Conservation (phyloP, 1,140 invertebrate species). For the Planococcus citri region DNA sequence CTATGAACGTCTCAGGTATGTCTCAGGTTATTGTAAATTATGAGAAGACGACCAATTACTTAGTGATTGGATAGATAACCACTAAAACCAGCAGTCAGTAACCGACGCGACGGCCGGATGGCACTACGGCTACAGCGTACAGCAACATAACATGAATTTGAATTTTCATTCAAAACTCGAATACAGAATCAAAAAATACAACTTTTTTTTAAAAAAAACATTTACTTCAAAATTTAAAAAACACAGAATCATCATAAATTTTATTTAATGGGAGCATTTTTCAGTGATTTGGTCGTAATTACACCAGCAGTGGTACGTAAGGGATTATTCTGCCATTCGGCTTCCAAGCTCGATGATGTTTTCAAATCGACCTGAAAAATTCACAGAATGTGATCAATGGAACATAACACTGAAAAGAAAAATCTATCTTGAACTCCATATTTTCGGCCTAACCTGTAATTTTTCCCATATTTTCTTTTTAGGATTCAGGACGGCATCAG, state of each 20-base stretch:
- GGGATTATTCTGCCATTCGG: constrained; percentile 69
- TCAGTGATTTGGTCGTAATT: constrained; percentile 54
- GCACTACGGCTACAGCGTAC: too few relatives aligned
- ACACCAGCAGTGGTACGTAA: constrained; percentile 52
- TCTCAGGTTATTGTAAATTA: too few relatives aligned
- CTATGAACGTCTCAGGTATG: too few relatives aligned
- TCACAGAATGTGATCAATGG: constrained; percentile 21
- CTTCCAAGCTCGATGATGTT: constrained; percentile 58
- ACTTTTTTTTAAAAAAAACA: neutral
- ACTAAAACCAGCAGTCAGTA: too few relatives aligned
- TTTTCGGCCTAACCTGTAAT: constrained; percentile 43
- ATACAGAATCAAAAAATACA: neutral
- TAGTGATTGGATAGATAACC: too few relatives aligned
- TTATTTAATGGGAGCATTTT: constrained; percentile 65
- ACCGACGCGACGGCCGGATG: too few relatives aligned
- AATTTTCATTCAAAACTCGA: too few relatives aligned
- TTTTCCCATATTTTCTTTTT: constrained; percentile 99
- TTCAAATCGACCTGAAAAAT: constrained; percentile 52
- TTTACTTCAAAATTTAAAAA: neutral
- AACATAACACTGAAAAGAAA: neutral
- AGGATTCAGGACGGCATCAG: constrained; percentile 82
- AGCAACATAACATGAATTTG: too few relatives aligned
- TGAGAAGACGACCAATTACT: too few relatives aligned
- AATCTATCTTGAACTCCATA: neutral
- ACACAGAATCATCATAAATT: neutral